phyloP scores from a whole-genome alignment of 2,797 vertebrate genomes.

The Menidia menidia region DNA sequence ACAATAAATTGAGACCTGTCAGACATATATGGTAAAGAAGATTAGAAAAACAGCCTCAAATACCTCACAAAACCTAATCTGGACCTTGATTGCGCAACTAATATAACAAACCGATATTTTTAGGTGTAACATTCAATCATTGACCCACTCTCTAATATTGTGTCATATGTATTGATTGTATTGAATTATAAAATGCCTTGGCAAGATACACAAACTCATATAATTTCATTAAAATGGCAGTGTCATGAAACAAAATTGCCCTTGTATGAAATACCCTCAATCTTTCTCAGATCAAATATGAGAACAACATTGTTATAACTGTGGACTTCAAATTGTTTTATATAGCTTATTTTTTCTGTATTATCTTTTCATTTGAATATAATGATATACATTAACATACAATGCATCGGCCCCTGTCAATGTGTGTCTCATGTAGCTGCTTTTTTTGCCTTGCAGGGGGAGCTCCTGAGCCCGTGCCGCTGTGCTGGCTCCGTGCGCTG shows the following conservation, averaged over 20 bases:
- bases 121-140: background rate
- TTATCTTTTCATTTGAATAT: background rate
- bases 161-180: background rate
- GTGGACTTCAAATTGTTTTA: background rate
- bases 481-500: constrained; percentile 89
- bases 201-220: background rate
- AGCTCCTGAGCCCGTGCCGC: constrained; percentile 89
- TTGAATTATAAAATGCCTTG: background rate
- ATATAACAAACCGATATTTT: background rate
- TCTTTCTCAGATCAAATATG: constrained; percentile 10
- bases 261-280: background rate
- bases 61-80: background rate
- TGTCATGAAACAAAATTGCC: background rate
- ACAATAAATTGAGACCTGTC: background rate
- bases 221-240: background rate
- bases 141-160: background rate
- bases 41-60: background rate
- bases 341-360: constrained; percentile 1
- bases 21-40: background rate
- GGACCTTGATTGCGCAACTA: background rate
- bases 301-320: background rate
- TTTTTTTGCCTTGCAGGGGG: constrained; percentile 81
- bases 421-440: constrained; percentile 8
- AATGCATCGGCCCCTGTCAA: background rate
- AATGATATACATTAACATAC: background rate